A percentile compares a stretch with the other conserved stretches of the same genome.
These are phyloP conservation scores for Drosophila setifemur DNA, from an alignment of 1,140 invertebrate species.

Conservation along the genomic window DNA sequence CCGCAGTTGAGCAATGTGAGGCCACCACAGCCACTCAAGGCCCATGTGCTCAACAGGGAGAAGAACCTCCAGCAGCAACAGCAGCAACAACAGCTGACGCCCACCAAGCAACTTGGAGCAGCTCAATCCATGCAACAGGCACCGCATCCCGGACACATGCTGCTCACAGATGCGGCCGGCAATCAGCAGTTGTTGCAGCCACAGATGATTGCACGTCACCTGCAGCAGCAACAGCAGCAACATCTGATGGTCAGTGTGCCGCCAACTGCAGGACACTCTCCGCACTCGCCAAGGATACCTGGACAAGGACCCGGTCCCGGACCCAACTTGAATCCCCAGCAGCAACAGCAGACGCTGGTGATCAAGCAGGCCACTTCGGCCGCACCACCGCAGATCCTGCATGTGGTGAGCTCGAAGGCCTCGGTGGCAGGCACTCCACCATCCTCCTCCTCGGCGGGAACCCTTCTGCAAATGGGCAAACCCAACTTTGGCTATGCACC, in stretches of 20 bases:
- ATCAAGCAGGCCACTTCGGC: constrained; percentile 66
- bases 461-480: constrained; percentile 49
- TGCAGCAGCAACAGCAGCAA: constrained; percentile 55
- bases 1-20: constrained; percentile 65
- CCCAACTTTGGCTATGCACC: constrained; percentile 53
- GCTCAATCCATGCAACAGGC: constrained; percentile 5
- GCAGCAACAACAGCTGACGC: constrained; percentile 44
- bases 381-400: constrained; percentile 60
- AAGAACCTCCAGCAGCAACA: constrained; percentile 69
- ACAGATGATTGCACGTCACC: constrained; percentile 67
- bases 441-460: constrained; percentile 11
- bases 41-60: constrained; percentile 75
- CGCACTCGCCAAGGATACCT: constrained; percentile 53
- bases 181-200: constrained; percentile 57
- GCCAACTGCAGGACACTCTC: constrained; percentile 59
- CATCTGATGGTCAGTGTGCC: constrained; percentile 74
- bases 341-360: constrained; percentile 68
- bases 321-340: constrained; percentile 32
- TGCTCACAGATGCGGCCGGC: constrained; percentile 56
- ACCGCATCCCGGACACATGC: constrained; percentile 55
- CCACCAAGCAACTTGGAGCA: constrained; percentile 35
- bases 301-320: constrained; percentile 18
- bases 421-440: constrained; percentile 53
- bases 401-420: constrained; percentile 76
- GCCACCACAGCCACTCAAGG: constrained; percentile 68